Evolutionary conservation across 1,140 invertebrate genomes (phyloP).

Genomic region (Agraylea sexmaculata): DNA sequence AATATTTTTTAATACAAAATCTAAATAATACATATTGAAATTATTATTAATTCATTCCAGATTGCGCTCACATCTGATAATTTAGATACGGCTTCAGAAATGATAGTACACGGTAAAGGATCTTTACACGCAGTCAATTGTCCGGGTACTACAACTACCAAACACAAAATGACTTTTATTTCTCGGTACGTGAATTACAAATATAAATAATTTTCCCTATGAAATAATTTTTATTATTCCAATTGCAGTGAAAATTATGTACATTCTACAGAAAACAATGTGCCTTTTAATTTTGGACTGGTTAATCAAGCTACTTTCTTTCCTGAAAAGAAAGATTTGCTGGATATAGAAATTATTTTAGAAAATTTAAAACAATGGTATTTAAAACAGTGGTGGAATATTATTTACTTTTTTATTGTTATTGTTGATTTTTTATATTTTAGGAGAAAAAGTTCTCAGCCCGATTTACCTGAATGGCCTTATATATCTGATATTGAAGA

Average conservation of each 20-base stretch:
- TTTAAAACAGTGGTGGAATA: too few species aligned
- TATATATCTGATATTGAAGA: too few species aligned
- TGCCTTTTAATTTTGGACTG: slow-evolving; percentile 9
- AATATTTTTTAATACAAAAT: slow-evolving; percentile 7
- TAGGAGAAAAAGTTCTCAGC: too few species aligned
- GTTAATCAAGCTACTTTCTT: slow-evolving; percentile 11
- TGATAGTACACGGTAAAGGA: slow-evolving; percentile 8
- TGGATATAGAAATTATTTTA: slow-evolving; percentile 6
- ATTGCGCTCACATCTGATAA: slow-evolving; percentile 1
- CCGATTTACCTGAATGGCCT: too few species aligned
- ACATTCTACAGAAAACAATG: not conserved
- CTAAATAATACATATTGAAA: not conserved
- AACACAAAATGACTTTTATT: slow-evolving; percentile 2
- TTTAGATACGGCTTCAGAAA: not conserved
- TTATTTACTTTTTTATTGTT: too few species aligned
- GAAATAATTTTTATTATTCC: too few species aligned
- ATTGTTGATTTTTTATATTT: too few species aligned
- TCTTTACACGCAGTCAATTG: slow-evolving; percentile 6
- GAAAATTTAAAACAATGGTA: slow-evolving; percentile 8
- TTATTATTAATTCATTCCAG: slow-evolving; percentile 6
- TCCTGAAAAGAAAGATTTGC: slow-evolving; percentile 3
- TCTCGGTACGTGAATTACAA: not conserved
- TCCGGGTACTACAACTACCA: slow-evolving; percentile 12
- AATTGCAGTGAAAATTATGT: not conserved
- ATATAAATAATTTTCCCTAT: too few species aligned